These are phyloP conservation scores for Habroteleia sp. DNA, from an alignment of 2,888 invertebrate genomes.

Conservation along the genomic window DNA sequence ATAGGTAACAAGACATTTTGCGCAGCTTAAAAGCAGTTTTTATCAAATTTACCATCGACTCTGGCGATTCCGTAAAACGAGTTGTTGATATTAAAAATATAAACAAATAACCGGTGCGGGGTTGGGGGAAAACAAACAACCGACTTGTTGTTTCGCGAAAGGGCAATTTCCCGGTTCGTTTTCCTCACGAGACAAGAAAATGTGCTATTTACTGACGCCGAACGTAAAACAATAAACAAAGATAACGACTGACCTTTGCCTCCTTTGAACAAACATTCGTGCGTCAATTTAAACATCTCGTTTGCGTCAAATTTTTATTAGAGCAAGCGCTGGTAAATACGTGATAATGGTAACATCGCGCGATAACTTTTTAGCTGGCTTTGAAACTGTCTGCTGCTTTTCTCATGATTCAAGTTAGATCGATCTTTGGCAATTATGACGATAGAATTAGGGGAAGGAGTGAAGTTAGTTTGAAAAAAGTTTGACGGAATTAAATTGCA, in stretches of 20 bases:
- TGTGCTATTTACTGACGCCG: conserved; percentile 2
- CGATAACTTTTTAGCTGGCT: conserved; percentile 21
- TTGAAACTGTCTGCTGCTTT: conserved; percentile 21
- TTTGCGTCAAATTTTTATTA: conserved; percentile 21
- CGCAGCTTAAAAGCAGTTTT: too few species aligned
- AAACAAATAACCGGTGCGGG: too few species aligned
- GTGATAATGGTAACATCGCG: conserved; percentile 24
- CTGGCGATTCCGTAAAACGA: too few species aligned
- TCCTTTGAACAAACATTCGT: conserved; percentile 24
- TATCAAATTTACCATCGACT: too few species aligned
- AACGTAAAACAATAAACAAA: conserved; percentile 35
- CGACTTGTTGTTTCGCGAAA: too few species aligned
- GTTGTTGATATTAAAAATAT: too few species aligned
- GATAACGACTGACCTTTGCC: conserved; percentile 26
- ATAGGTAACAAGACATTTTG: too few species aligned
- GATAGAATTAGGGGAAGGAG: neutral
- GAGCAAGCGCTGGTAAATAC: conserved; percentile 26
- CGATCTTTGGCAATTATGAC: conserved; percentile 9
- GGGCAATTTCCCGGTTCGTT: too few species aligned
- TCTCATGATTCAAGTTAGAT: conserved; percentile 26
- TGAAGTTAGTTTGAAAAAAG: too few species aligned
- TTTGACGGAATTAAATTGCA: neutral
- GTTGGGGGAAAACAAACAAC: too few species aligned
- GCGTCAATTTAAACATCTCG: conserved; percentile 22
- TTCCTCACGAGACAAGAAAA: neutral